These are phyloP conservation scores for Autographa pulchrina DNA, from an alignment of 2,888 invertebrate species.

Conservation along the genomic window DNA sequence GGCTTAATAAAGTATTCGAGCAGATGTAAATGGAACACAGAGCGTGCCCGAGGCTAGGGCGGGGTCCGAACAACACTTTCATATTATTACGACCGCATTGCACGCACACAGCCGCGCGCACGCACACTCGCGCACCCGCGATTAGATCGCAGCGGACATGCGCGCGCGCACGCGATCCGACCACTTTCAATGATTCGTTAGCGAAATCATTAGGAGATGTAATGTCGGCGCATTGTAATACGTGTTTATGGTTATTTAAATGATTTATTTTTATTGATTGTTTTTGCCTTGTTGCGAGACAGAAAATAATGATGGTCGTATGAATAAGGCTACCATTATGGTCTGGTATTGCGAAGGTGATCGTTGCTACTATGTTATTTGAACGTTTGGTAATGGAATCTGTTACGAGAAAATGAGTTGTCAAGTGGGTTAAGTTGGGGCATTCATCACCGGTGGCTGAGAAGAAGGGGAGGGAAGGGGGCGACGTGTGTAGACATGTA, in stretches of 20 bases:
- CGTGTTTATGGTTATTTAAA: conserved; percentile 89
- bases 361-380: conserved; percentile 84
- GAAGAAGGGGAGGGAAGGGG: conserved; percentile 11
- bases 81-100: conserved; percentile 81
- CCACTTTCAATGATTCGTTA: conserved; percentile 90
- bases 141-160: conserved; percentile 74
- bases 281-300: conserved; percentile 89
- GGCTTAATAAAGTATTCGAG: conserved; percentile 87
- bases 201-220: conserved; percentile 89
- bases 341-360: conserved; percentile 84
- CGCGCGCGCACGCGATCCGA: conserved; percentile 86
- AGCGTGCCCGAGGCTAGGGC: conserved; percentile 87
- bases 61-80: conserved; percentile 88
- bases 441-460: conserved; percentile 78
- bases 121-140: conserved; percentile 69
- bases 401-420: conserved; percentile 88
- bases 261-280: conserved; percentile 90
- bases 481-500: conserved; percentile 53
- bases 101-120: conserved; percentile 76
- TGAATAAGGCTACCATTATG: conserved; percentile 86
- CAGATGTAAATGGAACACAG: conserved; percentile 88
- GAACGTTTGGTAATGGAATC: conserved; percentile 84
- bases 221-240: conserved; percentile 88
- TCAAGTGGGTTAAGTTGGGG: conserved; percentile 78
- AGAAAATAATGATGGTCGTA: conserved; percentile 88